These are phyloP conservation scores for Bombus pyrosoma DNA, from an alignment of 1,140 invertebrate genomes.

Conservation along the genomic window DNA sequence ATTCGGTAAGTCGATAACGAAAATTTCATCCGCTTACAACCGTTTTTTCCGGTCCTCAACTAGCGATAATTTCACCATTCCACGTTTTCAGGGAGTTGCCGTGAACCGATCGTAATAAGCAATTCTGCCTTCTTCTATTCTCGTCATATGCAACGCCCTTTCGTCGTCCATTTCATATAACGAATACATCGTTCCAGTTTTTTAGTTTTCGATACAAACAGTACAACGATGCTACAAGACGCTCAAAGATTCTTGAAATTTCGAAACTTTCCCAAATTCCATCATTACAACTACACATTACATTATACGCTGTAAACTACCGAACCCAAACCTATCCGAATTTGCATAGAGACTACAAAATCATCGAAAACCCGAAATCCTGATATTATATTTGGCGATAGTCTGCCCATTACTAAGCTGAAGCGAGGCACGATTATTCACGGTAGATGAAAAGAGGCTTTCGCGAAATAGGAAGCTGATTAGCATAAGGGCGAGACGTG, in stretches of 20 bases:
- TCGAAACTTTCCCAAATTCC: too few relatives aligned
- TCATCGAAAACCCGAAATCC: not conserved
- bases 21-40: conserved; percentile 2
- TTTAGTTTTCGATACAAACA: too few relatives aligned
- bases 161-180: not conserved
- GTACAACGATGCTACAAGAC: too few relatives aligned
- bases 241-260: too few relatives aligned
- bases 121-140: not conserved
- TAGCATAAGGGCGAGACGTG: conserved; percentile 66
- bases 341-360: not conserved
- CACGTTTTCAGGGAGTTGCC: not conserved
- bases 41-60: too few relatives aligned
- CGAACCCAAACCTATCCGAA: not conserved
- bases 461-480: conserved; percentile 72
- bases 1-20: conserved; percentile 7
- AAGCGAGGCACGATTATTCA: conserved; percentile 24
- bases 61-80: not conserved
- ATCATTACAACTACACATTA: too few relatives aligned
- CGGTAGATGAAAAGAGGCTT: conserved; percentile 48
- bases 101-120: not conserved
- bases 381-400: not conserved
- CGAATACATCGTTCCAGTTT: not conserved
- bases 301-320: too few relatives aligned
- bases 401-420: not conserved
- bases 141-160: not conserved